A percentile compares a stretch with the other conserved stretches of the same genome.
phyloP scores from a whole-genome alignment of 2,797 vertebrate genomes.

The Diplodus puntazzo region DNA sequence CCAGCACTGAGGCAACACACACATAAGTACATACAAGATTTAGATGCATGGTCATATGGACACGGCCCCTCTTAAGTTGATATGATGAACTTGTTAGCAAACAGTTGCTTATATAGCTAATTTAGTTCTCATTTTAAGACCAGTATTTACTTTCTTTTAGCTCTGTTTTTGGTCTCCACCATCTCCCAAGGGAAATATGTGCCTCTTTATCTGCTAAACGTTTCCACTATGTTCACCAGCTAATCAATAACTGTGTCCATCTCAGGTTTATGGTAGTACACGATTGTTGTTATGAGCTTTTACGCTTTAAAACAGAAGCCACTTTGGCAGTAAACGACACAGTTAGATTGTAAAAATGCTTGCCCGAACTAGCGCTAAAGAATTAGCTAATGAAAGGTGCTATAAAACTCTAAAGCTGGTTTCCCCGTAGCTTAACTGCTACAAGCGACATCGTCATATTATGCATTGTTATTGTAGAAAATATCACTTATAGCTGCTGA shows the following conservation, averaged over 20 bases:
- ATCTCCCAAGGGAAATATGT: neutral
- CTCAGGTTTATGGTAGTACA: neutral
- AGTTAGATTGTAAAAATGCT: no score
- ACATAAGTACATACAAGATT: conserved; percentile 13
- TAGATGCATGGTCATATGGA: conserved; percentile 6
- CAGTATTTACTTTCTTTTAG: neutral
- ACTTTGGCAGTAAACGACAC: no score
- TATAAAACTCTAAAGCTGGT: no score
- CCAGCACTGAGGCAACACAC: conserved; percentile 22
- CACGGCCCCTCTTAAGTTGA: neutral
- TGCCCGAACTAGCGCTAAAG: no score
- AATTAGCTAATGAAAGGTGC: no score
- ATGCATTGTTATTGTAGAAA: neutral
- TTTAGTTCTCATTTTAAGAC: no score
- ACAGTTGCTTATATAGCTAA: no score
- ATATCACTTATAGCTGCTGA: neutral
- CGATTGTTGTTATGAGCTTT: no score
- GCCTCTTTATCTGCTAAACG: no score
- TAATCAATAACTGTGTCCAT: neutral
- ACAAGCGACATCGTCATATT: neutral
- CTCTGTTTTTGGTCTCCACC: neutral
- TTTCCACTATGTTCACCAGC: neutral
- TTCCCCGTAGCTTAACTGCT: no score
- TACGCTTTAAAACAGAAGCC: no score
- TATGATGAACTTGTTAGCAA: neutral